Evolutionary conservation across 1,140 invertebrate genomes (phyloP).

Genomic region (Cepaea nemoralis): DNA sequence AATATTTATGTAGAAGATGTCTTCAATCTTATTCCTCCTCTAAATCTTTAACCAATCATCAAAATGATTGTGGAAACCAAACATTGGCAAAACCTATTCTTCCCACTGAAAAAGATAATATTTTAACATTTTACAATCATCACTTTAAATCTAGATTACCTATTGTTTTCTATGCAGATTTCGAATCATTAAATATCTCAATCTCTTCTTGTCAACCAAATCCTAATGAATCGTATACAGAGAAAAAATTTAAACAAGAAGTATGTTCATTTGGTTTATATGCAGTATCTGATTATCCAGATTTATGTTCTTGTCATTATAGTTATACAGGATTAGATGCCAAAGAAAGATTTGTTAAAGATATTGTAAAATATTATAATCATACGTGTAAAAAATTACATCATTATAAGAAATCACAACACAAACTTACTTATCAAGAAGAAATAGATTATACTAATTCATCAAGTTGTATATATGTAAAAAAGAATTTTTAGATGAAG

Average conservation of each 20-base stretch:
- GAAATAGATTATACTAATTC: conserved; percentile 8
- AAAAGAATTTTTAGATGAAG: conserved; percentile 7
- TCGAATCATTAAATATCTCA: background rate
- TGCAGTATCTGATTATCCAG: background rate
- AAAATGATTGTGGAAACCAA: conserved; percentile 3
- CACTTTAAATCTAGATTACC: conserved; percentile 13
- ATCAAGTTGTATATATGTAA: conserved; percentile 3
- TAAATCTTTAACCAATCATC: background rate
- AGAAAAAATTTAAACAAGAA: conserved; percentile 13
- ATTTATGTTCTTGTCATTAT: no score
- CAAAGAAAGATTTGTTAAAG: background rate
- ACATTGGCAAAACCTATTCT: conserved; percentile 2
- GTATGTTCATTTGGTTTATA: conserved; percentile 1
- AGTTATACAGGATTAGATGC: conserved; percentile 8
- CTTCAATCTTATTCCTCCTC: background rate
- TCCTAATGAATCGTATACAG: background rate
- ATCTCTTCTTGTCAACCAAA: conserved; percentile 1
- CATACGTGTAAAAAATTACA: background rate
- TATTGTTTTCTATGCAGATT: background rate
- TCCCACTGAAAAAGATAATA: background rate
- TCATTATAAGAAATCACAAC: conserved; percentile 1
- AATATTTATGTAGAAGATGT: no score
- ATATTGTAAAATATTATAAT: background rate
- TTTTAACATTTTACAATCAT: background rate
- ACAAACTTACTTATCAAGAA: conserved; percentile 12